Conservation (phyloP, 53 echinoderm and acorn worm species). For the Paracentrotus lividus region DNA sequence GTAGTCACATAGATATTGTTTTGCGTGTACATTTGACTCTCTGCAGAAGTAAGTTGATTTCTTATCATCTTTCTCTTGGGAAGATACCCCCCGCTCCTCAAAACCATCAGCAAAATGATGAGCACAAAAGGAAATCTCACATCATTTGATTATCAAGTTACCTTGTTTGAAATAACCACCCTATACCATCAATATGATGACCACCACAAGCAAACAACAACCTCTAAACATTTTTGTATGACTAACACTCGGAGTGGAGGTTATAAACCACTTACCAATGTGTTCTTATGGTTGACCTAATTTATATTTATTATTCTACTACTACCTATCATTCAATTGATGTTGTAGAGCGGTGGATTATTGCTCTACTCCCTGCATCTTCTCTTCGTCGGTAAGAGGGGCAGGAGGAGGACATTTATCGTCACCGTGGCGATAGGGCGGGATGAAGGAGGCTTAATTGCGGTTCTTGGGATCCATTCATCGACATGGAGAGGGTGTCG, state of each 20-base stretch:
- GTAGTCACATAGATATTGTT: no score
- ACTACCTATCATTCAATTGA: conserved; percentile 14
- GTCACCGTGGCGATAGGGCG: conserved; percentile 3
- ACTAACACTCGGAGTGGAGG: not conserved
- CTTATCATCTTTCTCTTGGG: no score
- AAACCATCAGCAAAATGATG: no score
- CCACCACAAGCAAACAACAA: not conserved
- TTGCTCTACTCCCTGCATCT: not conserved
- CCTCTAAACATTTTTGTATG: not conserved
- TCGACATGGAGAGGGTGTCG: conserved; percentile 56
- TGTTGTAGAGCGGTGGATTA: conserved; percentile 38
- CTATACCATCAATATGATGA: not conserved
- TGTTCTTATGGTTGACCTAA: conserved; percentile 27
- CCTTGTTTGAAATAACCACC: no score
- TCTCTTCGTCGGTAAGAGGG: conserved; percentile 32
- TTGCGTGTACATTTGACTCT: no score
- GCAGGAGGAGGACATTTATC: conserved; percentile 46
- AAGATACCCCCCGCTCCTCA: no score
- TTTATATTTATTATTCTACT: conserved; percentile 34
- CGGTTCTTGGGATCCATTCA: conserved; percentile 40
- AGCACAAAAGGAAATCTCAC: no score
- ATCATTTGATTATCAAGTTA: no score
- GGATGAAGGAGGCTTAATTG: conserved; percentile 40
- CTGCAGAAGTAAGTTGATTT: no score
- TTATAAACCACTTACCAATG: conserved; percentile 15